Evolutionary conservation across 2,113 vertebrate species (phyloP), one percentile per base, ranked within the genome.

Genomic region (Alectura lathami): DNA sequence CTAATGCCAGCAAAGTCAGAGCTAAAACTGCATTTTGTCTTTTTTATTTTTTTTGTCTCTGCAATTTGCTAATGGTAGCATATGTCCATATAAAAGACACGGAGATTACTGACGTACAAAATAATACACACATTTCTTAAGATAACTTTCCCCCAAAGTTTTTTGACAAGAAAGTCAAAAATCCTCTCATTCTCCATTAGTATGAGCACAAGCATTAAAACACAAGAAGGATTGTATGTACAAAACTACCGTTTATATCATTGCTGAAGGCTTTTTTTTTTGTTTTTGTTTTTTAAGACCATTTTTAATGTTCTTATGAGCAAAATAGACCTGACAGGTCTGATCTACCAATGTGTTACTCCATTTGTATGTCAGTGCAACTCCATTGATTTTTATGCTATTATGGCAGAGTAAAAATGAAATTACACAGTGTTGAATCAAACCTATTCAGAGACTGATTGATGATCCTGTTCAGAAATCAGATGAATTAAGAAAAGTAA

Each of bases 401-500:
- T 86, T 90, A 81, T 17, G 40, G 54, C 79, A 75, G 70, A 8
- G 36, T 76, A 90, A 89, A 95, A 95, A 94, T 66, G 76, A 95
- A 93, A 83, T 83, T 94, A 81, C 72, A 74, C 29, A 43, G 73
- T 27, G 23, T 76, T 77, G 77, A 79, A 90, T 73, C 66, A 93
- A 84, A 90, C 42, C 64, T 59, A 48, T 86, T 89, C 72, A 68
- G 86, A 90, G 83, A 42, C 42, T 86, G 87, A 95, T n/a, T 75
- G 89, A 96, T 88, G 48, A 20, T 60, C 53, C 64, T 75, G 66
- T 67, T 94, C 80, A 91, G 90, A 88, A 88, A 93, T 68, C 68
- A 88, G 48, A 95, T 75, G n/a, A 89, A 86, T 84, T 91, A 96
- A 83, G 51, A 76, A 94, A 93, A 96, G 64, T 73, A 90, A 94